Percentiles rank a stretch among this genome's conserved stretches.
Evolutionary conservation across 2,797 vertebrate species (phyloP).

Genomic region (Rhyacichthys aspro): DNA sequence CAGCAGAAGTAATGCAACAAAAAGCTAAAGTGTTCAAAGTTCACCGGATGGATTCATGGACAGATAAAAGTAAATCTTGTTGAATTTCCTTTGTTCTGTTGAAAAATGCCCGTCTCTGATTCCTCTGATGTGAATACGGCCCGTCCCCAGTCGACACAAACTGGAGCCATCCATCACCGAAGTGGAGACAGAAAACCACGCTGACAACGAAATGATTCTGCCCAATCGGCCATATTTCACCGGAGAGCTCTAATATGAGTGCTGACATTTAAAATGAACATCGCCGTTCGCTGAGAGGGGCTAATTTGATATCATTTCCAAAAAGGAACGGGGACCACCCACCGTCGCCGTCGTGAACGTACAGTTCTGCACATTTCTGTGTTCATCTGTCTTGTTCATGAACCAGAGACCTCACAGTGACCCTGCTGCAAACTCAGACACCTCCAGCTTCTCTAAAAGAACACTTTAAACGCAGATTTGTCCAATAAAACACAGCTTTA

Average conservation of each 20-base stretch:
- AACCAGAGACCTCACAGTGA: conserved; percentile 66
- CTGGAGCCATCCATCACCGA: conserved; percentile 58
- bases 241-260: conserved; percentile 53
- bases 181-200: conserved; percentile 44
- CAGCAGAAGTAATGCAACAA: too few species aligned
- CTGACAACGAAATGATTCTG: conserved; percentile 64
- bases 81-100: too few species aligned
- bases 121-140: conserved; percentile 48
- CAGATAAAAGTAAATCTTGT: too few species aligned
- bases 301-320: conserved; percentile 62
- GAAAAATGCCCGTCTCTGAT: too few species aligned
- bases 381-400: conserved; percentile 61
- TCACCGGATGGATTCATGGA: too few species aligned
- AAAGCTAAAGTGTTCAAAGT: too few species aligned
- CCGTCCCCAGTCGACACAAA: conserved; percentile 49
- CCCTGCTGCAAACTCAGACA: conserved; percentile 15
- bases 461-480: too few species aligned
- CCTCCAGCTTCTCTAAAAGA: too few species aligned
- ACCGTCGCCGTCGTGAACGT: not conserved
- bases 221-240: conserved; percentile 62
- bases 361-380: conserved; percentile 22
- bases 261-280: conserved; percentile 76
- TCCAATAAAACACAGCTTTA: too few species aligned
- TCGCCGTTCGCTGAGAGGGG: conserved; percentile 58
- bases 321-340: conserved; percentile 3